These are phyloP conservation scores for Drepana arcuata DNA, from an alignment of 1,140 invertebrate species.

Conservation along the genomic window DNA sequence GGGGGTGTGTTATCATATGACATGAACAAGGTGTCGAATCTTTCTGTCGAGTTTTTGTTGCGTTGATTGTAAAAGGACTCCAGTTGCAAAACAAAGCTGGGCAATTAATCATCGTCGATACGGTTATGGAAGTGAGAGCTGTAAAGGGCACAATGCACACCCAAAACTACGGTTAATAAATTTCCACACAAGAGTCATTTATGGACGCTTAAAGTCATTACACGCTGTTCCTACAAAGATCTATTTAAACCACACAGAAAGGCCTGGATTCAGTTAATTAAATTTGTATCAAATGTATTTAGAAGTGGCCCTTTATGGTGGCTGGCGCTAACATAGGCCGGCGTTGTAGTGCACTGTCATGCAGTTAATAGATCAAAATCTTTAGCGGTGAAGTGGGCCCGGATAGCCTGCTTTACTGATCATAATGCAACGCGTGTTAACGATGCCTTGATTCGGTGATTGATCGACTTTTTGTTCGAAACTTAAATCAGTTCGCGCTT, in stretches of 20 bases:
- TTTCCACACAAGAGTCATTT: constrained; percentile 59
- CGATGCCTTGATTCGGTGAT: constrained; percentile 60
- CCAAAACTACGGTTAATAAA: constrained; percentile 54
- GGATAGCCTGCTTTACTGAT: constrained; percentile 48
- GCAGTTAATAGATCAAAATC: constrained; percentile 67
- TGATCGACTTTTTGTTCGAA: constrained; percentile 51
- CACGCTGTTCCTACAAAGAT: constrained; percentile 51
- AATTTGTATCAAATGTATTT: constrained; percentile 55
- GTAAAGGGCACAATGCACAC: constrained; percentile 41
- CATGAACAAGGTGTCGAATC: constrained; percentile 19
- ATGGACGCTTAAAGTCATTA: constrained; percentile 63
- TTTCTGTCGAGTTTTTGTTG: constrained; percentile 11
- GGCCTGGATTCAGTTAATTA: constrained; percentile 57
- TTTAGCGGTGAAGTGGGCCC: constrained; percentile 44
- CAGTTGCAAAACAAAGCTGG: constrained; percentile 21
- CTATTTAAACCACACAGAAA: constrained; percentile 51
- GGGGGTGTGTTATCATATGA: neutral
- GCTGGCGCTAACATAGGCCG: constrained; percentile 53
- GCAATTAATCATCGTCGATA: constrained; percentile 39
- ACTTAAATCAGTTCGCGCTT: constrained; percentile 32
- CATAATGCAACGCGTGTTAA: constrained; percentile 55
- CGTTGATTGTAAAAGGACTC: constrained; percentile 12
- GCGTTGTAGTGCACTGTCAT: constrained; percentile 45
- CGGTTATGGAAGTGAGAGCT: constrained; percentile 28
- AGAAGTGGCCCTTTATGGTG: constrained; percentile 58